Conservation (phyloP, 2,113 vertebrate species). For the Colius striatus region DNA sequence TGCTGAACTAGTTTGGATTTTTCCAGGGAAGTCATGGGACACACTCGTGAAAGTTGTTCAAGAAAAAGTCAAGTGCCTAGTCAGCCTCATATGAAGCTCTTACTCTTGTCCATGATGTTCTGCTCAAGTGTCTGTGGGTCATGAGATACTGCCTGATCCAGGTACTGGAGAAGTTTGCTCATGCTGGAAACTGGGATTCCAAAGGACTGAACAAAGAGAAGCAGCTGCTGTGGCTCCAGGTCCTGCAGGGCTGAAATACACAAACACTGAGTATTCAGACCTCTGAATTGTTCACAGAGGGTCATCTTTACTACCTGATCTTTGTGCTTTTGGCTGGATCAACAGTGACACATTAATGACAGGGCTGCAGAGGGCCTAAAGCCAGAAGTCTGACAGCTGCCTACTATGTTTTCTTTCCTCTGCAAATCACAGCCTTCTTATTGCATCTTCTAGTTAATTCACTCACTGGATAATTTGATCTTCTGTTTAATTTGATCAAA, state of each 20-base stretch:
- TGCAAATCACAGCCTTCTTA: slow-evolving; percentile 41
- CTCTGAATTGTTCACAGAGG: neutral
- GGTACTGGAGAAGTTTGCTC: slow-evolving; percentile 95
- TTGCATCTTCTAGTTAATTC: slow-evolving; percentile 65
- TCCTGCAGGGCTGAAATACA: slow-evolving; percentile 88
- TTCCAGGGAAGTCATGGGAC: neutral
- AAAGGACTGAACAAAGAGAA: slow-evolving; percentile 97
- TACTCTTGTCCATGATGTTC: slow-evolving; percentile 99
- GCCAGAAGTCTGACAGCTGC: slow-evolving; percentile 45
- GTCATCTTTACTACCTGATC: neutral
- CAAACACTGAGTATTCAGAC: neutral
- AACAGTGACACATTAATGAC: neutral
- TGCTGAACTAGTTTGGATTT: neutral
- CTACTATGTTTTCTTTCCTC: slow-evolving; percentile 12
- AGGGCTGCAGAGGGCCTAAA: slow-evolving; percentile 20
- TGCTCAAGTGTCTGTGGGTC: slow-evolving; percentile 92
- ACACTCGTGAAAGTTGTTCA: neutral
- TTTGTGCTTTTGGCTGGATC: neutral
- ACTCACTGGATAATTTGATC: slow-evolving; percentile 62
- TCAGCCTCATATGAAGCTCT: slow-evolving; percentile 13
- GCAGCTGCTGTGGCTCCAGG: slow-evolving; percentile 93
- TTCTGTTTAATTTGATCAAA: slow-evolving; percentile 65
- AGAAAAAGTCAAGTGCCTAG: neutral
- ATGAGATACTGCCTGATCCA: slow-evolving; percentile 95
- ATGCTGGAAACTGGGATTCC: slow-evolving; percentile 98